Evolutionary conservation across 2,888 invertebrate species (phyloP), one percentile per base, ranked within the genome.

Genomic region (Diarsia dahlii): DNA sequence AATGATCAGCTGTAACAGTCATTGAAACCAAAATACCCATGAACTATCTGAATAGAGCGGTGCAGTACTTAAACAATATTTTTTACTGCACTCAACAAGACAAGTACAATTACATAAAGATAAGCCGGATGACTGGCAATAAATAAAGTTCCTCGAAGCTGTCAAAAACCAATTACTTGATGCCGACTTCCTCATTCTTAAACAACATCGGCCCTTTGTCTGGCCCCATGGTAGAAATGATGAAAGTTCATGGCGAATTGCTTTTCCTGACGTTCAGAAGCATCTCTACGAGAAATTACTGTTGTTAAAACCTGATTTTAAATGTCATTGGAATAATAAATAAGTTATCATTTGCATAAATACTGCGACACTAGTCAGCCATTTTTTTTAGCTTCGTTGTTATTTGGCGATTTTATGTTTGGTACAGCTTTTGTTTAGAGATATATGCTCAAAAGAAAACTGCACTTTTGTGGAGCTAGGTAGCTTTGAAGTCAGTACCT

Each of bases 161-260:
- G 77, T 80, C 74, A 77, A 71, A 75, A 79, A 74, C 71, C 71
- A 82, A 79, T 88, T 76, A 84, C 39, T 46, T 45, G 18, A 46
- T 34, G 28, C 34, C n/a, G 20, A 56, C 76, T 87, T 87, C 87
- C 87, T 85, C 87, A 78, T 87, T 78, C 75, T 39, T 56, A 0
- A n/a, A 63, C 23, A 56, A 63, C 23, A 56, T 45, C 69, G 72
- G 66, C 39, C 20, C 68, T 83, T 78, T 84, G 66, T 82, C 28
- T 73, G 74, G 62, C 52, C 18, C 48, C 71, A 67, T 56, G 10
- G 75, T 78, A 78, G 82, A 80, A 84, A 78, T 65, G 23, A 68
- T 23, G 23, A 76, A 70, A 87, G 75, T 64, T 86, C 87, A 87
- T 81, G 87, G 87, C 58, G 52, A 71, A 23, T 64, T 58, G 76